Evolutionary conservation across 2,113 vertebrate genomes (phyloP).

Genomic region (Pseudorasbora parva): DNA sequence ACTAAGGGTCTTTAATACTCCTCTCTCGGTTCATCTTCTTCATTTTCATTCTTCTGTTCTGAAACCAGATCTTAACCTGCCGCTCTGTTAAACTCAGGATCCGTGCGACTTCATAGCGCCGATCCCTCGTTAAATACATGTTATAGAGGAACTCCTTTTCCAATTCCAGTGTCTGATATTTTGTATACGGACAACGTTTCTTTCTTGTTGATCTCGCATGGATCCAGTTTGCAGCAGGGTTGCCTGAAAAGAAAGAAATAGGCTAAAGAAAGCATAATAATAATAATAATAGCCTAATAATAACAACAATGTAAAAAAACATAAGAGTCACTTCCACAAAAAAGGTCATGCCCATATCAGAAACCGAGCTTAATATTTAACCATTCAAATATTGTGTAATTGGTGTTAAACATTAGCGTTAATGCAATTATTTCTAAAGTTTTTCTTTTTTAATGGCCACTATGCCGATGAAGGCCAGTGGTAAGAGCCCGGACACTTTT

Average conservation of each 20-base stretch:
- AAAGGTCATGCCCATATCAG: neutral
- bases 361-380: neutral
- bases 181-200: constrained; percentile 98
- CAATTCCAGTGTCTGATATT: constrained; percentile 98
- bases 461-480: constrained; percentile 84
- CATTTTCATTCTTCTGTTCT: constrained; percentile 99
- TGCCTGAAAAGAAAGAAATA: constrained; percentile 81
- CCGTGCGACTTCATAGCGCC: constrained; percentile 95
- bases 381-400: neutral
- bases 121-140: constrained; percentile 97
- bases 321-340: constrained; percentile 20
- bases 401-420: neutral
- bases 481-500: constrained; percentile 96
- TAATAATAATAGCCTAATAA: too few relatives aligned
- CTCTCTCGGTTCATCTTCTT: constrained; percentile 99
- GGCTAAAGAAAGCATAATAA: neutral
- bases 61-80: constrained; percentile 99
- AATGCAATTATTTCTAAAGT: constrained; percentile 43
- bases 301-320: neutral
- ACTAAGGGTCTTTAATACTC: constrained; percentile 84
- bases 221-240: constrained; percentile 98
- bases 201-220: constrained; percentile 96
- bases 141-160: constrained; percentile 99
- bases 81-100: constrained; percentile 97
- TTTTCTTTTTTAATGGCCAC: constrained; percentile 66